phyloP scores from a whole-genome alignment of 1,140 invertebrate genomes.

The Bombyx mori region ASM3026992v2 NC_085110.1:14706001-14706500 shows the following conservation, averaged over 20 bases:
- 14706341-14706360: conserved; percentile 56
- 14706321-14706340: conserved; percentile 26
- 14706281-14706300: neutral
- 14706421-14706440: conserved; percentile 1
- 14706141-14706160: neutral
- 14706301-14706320: neutral
- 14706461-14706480: conserved; percentile 5
- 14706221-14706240: too few species aligned
- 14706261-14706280: neutral
- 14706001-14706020: too few species aligned
- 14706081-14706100: too few species aligned
- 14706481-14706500: conserved; percentile 38
- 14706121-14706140: too few species aligned
- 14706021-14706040: too few species aligned
- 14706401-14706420: neutral
- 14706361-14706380: conserved; percentile 56
- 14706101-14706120: too few species aligned
- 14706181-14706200: neutral
- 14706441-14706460: conserved; percentile 4
- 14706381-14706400: neutral
- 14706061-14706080: too few species aligned
- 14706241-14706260: too few species aligned
- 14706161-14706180: neutral
- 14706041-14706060: too few species aligned
- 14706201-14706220: neutral